Conservation (phyloP, 2,113 vertebrate genomes). For the Ceuthmochares aereus region DNA sequence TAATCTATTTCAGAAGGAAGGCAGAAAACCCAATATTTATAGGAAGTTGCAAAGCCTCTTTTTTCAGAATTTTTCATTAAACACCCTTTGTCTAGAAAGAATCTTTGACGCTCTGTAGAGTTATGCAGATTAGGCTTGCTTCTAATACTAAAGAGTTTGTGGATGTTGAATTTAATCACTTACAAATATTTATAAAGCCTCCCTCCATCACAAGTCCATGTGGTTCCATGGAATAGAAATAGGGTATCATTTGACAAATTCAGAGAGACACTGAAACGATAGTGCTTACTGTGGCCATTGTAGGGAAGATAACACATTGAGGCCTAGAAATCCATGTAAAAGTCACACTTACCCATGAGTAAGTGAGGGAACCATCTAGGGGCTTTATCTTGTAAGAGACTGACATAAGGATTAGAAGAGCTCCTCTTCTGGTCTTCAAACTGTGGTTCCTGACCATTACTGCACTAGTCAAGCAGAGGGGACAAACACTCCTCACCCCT, state of each 20-base stretch:
- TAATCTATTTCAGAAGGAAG: constrained; percentile 69
- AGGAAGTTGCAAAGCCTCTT: constrained; percentile 54
- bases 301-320: neutral
- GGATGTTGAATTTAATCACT: neutral
- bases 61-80: constrained; percentile 69
- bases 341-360: neutral
- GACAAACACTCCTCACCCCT: neutral
- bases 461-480: too few relatives aligned
- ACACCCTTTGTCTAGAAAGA: constrained; percentile 47
- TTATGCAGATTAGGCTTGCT: neutral
- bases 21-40: constrained; percentile 55
- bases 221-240: neutral
- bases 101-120: neutral
- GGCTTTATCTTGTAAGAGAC: neutral
- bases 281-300: neutral
- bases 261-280: neutral
- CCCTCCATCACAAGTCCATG: neutral
- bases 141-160: neutral
- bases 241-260: neutral
- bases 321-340: neutral
- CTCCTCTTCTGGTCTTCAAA: neutral
- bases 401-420: neutral
- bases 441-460: neutral
- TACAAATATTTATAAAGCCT: neutral
- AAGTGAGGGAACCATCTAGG: neutral